Evolutionary conservation across 1,140 invertebrate species (phyloP), one percentile per base, ranked within the genome.

Genomic region (Bicyclus anynana): DNA sequence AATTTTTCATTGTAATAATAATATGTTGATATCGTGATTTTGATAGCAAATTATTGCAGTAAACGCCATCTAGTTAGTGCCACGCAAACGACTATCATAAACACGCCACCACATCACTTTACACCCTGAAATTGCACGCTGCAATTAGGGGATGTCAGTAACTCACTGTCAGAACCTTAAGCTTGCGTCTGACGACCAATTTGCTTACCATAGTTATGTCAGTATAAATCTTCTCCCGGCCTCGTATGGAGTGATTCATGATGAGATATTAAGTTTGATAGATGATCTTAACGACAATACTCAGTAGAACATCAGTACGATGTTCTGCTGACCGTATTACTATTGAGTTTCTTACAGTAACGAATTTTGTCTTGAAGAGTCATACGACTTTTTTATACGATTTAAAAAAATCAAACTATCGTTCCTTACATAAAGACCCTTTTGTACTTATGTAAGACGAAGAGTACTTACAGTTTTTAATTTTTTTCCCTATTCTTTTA

Each of bases 141-240:
- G 38, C 38, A 42, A 42, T 42, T 42, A 42, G 38, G 9, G 9
- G 20, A 20, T 16, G 17, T 12, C 38, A 42, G 17, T 42, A 42
- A 20, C 38, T 42, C 38, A 42, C 16, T 42, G 38, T 42, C 38
- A 18, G 17, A 42, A 17, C 38, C 38, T 42, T 42, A 42, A 42
- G 38, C 38, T 42, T 18, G 38, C 38, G 20, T 42, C 18, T 42
- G 38, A 42, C 38, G 38, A 20, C 17, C 38, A 42, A 42, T 42
- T 42, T 42, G 38, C 16, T 12, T 42, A 10, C 38, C 38, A 18
- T 16, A 42, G 18, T 42, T 42, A 42, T 20, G 38, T 42, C 16
- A 20, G 38, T 42, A 42, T 42, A 42, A 42, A 42, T 42, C 38
- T 42, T 12, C 38, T 5, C 17, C 18, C 2, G 4, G 37, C 13